These are phyloP conservation scores for Amazona finschi DNA, from an alignment of 2,797 vertebrate species.

Conservation along the genomic window DNA sequence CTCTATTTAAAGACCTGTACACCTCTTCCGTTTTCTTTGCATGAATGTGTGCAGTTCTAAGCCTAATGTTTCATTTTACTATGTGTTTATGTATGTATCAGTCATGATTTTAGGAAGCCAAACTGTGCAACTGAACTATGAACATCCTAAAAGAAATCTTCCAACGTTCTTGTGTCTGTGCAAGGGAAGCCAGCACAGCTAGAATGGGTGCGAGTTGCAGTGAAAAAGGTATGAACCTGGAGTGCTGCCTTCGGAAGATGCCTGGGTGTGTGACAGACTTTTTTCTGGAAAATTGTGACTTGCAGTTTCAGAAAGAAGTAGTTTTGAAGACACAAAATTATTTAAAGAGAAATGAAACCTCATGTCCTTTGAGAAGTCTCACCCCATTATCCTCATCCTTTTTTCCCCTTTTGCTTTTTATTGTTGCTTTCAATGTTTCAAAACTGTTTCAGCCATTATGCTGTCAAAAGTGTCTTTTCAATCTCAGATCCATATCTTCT, in stretches of 20 bases:
- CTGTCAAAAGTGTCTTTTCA: constrained; percentile 61
- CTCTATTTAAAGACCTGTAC: not conserved
- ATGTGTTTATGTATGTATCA: not conserved
- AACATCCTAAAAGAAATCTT: not conserved
- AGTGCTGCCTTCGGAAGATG: not conserved
- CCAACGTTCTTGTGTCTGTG: not conserved
- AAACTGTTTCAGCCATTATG: constrained; percentile 65
- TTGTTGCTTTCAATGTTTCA: constrained; percentile 65
- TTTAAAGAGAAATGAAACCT: constrained; percentile 16
- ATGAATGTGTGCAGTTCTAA: not conserved
- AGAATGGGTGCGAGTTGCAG: not conserved
- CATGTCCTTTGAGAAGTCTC: constrained; percentile 23
- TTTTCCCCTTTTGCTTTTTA: constrained; percentile 18
- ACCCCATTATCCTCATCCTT: constrained; percentile 28
- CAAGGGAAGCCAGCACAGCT: not conserved
- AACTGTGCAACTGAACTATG: not conserved
- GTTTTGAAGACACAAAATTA: not conserved
- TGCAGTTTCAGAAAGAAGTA: not conserved
- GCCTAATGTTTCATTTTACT: not conserved
- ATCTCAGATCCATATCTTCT: constrained; percentile 45
- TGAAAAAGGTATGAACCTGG: not conserved
- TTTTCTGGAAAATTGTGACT: constrained; percentile 22
- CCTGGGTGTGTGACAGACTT: not conserved
- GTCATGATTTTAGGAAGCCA: not conserved
- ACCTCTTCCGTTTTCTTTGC: not conserved